Base-by-base conservation (phyloP, 1,140 invertebrate genomes). In the Cylas formicarius region DNA sequence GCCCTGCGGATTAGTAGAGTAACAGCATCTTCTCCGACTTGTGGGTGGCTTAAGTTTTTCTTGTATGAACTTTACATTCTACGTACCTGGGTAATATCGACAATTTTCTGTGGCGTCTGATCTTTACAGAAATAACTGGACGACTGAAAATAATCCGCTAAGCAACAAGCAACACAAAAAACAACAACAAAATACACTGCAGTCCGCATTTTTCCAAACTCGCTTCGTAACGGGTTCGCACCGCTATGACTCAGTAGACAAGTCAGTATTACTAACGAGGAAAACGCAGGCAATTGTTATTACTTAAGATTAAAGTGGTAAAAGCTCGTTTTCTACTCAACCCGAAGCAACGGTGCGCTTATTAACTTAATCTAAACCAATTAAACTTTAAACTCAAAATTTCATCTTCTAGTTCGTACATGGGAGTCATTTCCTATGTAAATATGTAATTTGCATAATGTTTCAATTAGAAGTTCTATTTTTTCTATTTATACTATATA, bases 31-130 rank as follows among this genome's bases (percentile, higher is more conserved):
- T n/a, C n/a, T n/a, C n/a, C n/a, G n/a, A n/a, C n/a, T n/a, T n/a
- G n/a, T n/a, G n/a, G n/a, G n/a, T n/a, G n/a, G n/a, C n/a, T n/a
- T n/a, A n/a, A n/a, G n/a, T n/a, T n/a, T n/a, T n/a, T n/a, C n/a
- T n/a, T n/a, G n/a, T n/a, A n/a, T n/a, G n/a, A n/a, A n/a, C n/a
- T n/a, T n/a, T n/a, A n/a, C n/a, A n/a, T n/a, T n/a, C n/a, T n/a
- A n/a, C n/a, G n/a, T 51, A 60, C 57, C 55, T 62, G 56, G 38
- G 49, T 50, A 11, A 60, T 54, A 37, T 56, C 52, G 13, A 62
- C 46, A 14, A 53, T 48, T 13, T 26, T 31, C 22, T 62, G 60
- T 8, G 50, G 50, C 23, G 50, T 50, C 29, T 51, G 38, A 37
- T 60, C 52, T 10, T 44, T 35, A 41, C 59, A 61, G 29, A 45